Percentiles rank a stretch among this genome's conserved stretches.
These are phyloP conservation scores for Drosophila elegans DNA, from an alignment of 1,140 invertebrate genomes.

Conservation along the genomic window DNA sequence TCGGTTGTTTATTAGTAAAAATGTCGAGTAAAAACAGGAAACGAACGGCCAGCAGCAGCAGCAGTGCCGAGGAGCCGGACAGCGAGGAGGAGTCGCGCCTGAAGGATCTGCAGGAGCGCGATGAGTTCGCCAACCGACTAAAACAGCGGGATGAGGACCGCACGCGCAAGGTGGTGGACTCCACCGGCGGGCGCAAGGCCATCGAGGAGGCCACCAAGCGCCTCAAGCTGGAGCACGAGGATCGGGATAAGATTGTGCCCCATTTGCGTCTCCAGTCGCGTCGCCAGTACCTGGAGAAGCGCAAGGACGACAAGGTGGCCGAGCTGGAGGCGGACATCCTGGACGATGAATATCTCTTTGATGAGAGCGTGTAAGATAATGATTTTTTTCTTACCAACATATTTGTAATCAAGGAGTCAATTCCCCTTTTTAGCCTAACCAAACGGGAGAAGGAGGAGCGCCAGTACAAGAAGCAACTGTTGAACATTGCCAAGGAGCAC, in stretches of 20 bases:
- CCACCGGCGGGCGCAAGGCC: constrained; percentile 89
- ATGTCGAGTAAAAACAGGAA: constrained; percentile 60
- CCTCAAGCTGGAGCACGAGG: constrained; percentile 93
- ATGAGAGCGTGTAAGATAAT: constrained; percentile 91
- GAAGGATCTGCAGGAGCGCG: constrained; percentile 95
- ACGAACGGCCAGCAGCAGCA: constrained; percentile 51
- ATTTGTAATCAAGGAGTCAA: not conserved
- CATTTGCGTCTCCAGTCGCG: constrained; percentile 95
- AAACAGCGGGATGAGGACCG: constrained; percentile 96
- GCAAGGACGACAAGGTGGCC: constrained; percentile 98
- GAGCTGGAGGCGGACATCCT: constrained; percentile 97
- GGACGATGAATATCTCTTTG: constrained; percentile 99
- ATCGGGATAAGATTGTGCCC: constrained; percentile 94
- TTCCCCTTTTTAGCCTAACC: constrained; percentile 89
- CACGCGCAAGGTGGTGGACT: constrained; percentile 92
- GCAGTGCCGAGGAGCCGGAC: constrained; percentile 86
- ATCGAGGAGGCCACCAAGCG: constrained; percentile 97
- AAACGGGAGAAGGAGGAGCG: constrained; percentile 93
- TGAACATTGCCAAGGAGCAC: constrained; percentile 97
- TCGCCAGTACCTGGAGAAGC: constrained; percentile 96
- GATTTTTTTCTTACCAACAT: not conserved
- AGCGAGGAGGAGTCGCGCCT: constrained; percentile 89
- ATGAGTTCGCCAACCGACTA: constrained; percentile 96
- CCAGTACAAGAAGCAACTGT: constrained; percentile 95
- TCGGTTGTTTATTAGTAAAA: constrained; percentile 35